Base-by-base conservation (phyloP, 2,888 invertebrate genomes). In the Bellardia bayeri region DNA sequence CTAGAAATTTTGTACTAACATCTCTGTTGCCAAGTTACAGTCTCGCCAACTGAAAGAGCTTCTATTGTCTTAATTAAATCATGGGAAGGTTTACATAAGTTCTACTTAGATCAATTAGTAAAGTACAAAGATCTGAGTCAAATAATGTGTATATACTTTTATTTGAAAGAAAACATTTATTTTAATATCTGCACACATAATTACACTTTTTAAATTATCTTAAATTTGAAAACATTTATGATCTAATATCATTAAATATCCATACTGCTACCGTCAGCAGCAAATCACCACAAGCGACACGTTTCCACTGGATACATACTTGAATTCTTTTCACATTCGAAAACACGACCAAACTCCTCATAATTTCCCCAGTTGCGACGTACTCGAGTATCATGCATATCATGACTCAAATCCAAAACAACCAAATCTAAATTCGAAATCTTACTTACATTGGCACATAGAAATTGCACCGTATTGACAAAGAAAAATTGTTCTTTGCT, bases 381-480 rank as follows among this genome's bases (percentile, higher is more conserved):
- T 13, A 92, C 91, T 14, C 91, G 90, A 61, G 88, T 90, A 87
- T 91, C 90, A 81, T 91, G 91, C 89, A 91, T 88, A 37, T 91
- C 91, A 78, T 92, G 92, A 14, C 90, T 91, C 40, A 89, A 87
- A 76, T 91, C 89, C 61, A 83, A 14, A 11, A 88, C 72, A 42
- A 85, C 33, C 33, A 86, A 45, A 42, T 86, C 78, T 33, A 90
- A 58, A 9, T 37, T 72, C 8, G 86, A 83, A 68, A 91, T 91
- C 74, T 89, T 85, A 1, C 40, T 74, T 85, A 91, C 89, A 64
- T 92, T 90, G 5, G 90, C 91, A 58, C 91, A 92, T 64, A 92
- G 81, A 81, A 92, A 91, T 61, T 92, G 91, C 86, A 91, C 91
- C 7, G 92, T 91, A 71, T 91, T 91, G 40, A 92, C 89, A 78